phyloP scores from a whole-genome alignment of 2,888 invertebrate genomes.

The Orgyia antiqua region DNA sequence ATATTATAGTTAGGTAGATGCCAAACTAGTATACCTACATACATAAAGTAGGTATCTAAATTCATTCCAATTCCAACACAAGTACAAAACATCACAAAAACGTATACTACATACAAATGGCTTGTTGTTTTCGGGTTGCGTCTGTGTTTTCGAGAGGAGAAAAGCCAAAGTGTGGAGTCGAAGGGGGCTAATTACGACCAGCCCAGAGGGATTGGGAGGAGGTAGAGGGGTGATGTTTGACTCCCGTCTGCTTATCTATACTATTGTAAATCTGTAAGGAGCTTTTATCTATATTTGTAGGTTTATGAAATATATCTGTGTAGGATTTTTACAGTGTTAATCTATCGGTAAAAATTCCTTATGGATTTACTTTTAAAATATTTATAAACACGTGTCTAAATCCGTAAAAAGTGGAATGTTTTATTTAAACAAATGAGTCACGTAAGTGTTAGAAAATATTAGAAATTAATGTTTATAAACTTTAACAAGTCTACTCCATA shows the following conservation, averaged over 20 bases:
- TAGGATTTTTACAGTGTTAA: neutral
- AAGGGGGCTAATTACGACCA: slow-evolving; percentile 47
- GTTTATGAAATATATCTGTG: slow-evolving; percentile 6
- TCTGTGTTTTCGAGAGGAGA: slow-evolving; percentile 43
- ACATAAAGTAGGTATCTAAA: slow-evolving; percentile 1
- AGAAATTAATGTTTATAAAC: too few relatives aligned
- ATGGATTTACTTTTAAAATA: neutral
- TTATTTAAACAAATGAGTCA: too few relatives aligned
- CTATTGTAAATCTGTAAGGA: slow-evolving; percentile 15
- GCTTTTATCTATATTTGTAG: slow-evolving; percentile 8
- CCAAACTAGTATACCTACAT: too few relatives aligned
- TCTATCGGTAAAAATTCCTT: neutral
- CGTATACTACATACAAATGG: slow-evolving; percentile 31
- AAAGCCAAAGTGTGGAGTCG: slow-evolving; percentile 21
- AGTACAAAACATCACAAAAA: slow-evolving; percentile 21
- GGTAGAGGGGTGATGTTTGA: slow-evolving; percentile 13
- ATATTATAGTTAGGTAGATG: too few relatives aligned
- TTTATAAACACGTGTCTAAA: too few relatives aligned
- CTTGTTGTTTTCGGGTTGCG: slow-evolving; percentile 49
- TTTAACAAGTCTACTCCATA: too few relatives aligned
- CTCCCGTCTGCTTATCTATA: slow-evolving; percentile 36
- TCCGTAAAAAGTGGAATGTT: too few relatives aligned
- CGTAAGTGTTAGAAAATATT: too few relatives aligned
- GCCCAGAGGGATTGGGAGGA: slow-evolving; percentile 11
- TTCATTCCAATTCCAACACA: slow-evolving; percentile 11